phyloP scores from a whole-genome alignment of 2,113 vertebrate species.

The Hylia prasina region DNA sequence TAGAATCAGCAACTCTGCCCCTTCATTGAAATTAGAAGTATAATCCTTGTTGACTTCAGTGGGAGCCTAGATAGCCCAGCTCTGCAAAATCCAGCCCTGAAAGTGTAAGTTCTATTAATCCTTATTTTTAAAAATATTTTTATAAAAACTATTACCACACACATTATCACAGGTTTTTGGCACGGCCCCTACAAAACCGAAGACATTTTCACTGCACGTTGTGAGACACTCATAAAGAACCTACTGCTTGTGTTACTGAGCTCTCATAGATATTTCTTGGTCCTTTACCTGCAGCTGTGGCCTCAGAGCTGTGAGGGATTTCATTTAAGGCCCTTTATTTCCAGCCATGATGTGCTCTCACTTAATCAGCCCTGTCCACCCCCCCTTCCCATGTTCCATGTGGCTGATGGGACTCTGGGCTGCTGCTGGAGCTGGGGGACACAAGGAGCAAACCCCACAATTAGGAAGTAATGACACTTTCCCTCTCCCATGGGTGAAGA shows the following conservation, averaged over 20 bases:
- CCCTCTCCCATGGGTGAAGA: neutral
- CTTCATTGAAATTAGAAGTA: neutral
- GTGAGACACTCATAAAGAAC: neutral
- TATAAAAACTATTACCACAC: neutral
- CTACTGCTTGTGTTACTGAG: neutral
- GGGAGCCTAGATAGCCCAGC: neutral
- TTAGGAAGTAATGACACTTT: neutral
- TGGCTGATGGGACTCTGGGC: neutral
- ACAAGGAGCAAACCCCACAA: neutral
- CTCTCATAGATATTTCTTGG: neutral
- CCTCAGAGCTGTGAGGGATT: constrained; percentile 16
- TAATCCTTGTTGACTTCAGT: neutral
- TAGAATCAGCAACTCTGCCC: neutral
- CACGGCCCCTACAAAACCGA: neutral
- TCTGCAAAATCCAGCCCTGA: neutral
- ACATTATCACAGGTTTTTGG: neutral
- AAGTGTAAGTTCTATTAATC: neutral
- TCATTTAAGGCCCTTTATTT: constrained; percentile 8
- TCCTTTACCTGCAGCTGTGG: neutral
- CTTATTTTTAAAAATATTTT: neutral
- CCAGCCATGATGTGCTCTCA: neutral
- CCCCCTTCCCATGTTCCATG: rapidly evolving
- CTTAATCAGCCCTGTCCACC: neutral
- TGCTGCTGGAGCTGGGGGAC: neutral
- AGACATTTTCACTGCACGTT: neutral